Conservation (phyloP, 2,113 vertebrate species). For the Triplophysa siluroides region DNA sequence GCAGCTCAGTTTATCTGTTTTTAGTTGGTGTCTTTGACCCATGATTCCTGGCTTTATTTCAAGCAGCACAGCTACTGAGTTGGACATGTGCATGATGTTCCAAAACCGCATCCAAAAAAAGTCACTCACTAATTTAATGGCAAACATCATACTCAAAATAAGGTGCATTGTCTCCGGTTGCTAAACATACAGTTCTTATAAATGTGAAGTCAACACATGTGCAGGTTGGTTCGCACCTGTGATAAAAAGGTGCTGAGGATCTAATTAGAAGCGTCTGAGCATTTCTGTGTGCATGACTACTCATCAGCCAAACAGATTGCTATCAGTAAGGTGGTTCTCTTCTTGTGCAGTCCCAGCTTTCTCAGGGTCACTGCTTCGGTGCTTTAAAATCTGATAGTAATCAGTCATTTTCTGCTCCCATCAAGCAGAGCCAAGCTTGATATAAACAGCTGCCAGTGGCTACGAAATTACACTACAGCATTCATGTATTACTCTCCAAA, state of each 20-base stretch:
- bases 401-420: constrained; percentile 49
- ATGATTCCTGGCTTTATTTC: constrained; percentile 69
- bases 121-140: background rate
- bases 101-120: constrained; percentile 10
- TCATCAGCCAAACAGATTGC: constrained; percentile 30
- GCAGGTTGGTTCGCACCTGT: background rate
- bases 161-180: background rate
- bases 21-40: constrained; percentile 58
- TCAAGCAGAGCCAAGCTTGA: constrained; percentile 31
- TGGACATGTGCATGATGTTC: constrained; percentile 1
- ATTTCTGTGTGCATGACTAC: background rate
- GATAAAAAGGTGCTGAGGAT: constrained; percentile 11
- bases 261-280: constrained; percentile 5
- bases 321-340: constrained; percentile 21
- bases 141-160: background rate
- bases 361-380: constrained; percentile 48
- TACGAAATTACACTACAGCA: background rate
- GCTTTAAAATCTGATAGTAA: constrained; percentile 49
- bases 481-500: constrained; percentile 7
- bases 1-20: constrained; percentile 68
- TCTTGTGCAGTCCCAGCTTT: constrained; percentile 27
- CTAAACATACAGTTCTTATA: background rate
- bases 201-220: background rate
- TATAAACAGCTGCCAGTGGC: constrained; percentile 37
- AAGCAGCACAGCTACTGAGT: constrained; percentile 24